Conservation (phyloP, 2,888 invertebrate genomes). For the Trichopoda pennipes region DNA sequence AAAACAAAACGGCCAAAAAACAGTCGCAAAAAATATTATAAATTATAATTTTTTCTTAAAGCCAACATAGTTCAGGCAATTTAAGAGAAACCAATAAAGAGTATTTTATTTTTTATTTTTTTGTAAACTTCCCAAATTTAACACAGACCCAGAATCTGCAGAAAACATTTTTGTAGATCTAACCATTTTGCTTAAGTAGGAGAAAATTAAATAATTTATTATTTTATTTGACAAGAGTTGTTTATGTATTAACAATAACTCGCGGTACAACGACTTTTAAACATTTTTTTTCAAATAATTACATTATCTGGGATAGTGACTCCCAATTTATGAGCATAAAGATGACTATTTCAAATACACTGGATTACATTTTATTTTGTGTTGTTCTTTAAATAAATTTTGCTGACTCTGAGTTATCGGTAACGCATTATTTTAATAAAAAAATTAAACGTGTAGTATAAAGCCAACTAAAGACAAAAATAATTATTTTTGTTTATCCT, state of each 20-base stretch:
- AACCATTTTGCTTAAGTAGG: conserved; percentile 53
- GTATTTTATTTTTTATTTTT: conserved; percentile 5
- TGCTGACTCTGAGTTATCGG: too few relatives aligned
- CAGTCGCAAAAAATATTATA: conserved; percentile 46
- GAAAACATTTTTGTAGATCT: conserved; percentile 30
- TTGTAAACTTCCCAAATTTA: not conserved
- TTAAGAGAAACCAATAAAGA: conserved; percentile 32
- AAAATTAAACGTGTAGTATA: too few relatives aligned
- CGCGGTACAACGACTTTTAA: not conserved
- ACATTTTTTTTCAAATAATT: not conserved
- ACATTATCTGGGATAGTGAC: not conserved
- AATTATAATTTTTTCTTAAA: conserved; percentile 59
- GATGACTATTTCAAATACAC: too few relatives aligned
- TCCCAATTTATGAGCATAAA: not conserved
- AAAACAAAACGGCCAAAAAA: conserved; percentile 25
- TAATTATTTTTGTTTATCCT: too few relatives aligned
- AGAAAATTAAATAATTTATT: conserved; percentile 80
- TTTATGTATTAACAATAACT: conserved; percentile 21
- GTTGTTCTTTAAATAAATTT: too few relatives aligned
- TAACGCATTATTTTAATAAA: too few relatives aligned
- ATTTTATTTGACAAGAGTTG: conserved; percentile 71
- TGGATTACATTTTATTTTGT: too few relatives aligned
- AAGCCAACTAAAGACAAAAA: too few relatives aligned
- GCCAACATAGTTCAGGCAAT: conserved; percentile 46
- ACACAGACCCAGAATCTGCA: conserved; percentile 24